Conservation (phyloP, 2,888 invertebrate genomes). For the Macrophya alboannulata region DNA sequence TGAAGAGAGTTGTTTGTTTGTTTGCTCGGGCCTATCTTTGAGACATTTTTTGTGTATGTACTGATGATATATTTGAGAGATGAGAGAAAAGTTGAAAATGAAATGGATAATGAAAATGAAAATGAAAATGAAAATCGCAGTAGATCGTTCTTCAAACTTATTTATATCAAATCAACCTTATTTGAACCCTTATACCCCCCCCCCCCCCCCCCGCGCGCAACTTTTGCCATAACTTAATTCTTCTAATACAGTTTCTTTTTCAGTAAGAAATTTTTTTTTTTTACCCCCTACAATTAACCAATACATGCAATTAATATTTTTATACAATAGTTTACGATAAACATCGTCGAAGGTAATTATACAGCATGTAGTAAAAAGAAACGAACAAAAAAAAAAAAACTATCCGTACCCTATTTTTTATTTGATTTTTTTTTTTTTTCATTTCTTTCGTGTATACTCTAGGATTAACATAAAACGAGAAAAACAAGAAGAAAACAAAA, state of each 20-base stretch:
- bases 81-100: constrained; percentile 9
- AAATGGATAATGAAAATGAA: neutral
- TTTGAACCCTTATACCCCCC: neutral
- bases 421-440: neutral
- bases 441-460: neutral
- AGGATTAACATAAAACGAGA: neutral
- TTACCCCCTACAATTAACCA: neutral
- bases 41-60: constrained; percentile 55
- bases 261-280: neutral
- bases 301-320: neutral
- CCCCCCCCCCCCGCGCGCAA: neutral
- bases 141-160: constrained; percentile 45
- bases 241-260: neutral
- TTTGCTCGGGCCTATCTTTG: constrained; percentile 43
- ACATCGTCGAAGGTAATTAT: neutral
- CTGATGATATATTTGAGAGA: constrained; percentile 67
- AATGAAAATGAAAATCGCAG: constrained; percentile 12
- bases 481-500: neutral
- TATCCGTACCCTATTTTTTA: neutral
- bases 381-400: too few species aligned
- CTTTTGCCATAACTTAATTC: neutral
- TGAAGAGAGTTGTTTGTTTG: constrained; percentile 50
- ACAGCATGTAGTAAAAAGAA: neutral
- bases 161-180: constrained; percentile 44
- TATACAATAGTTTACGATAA: neutral